Percentiles rank a stretch among this genome's conserved stretches.
Evolutionary conservation across 1,140 invertebrate species (phyloP).

Genomic region (Antheraea mylitta): DNA sequence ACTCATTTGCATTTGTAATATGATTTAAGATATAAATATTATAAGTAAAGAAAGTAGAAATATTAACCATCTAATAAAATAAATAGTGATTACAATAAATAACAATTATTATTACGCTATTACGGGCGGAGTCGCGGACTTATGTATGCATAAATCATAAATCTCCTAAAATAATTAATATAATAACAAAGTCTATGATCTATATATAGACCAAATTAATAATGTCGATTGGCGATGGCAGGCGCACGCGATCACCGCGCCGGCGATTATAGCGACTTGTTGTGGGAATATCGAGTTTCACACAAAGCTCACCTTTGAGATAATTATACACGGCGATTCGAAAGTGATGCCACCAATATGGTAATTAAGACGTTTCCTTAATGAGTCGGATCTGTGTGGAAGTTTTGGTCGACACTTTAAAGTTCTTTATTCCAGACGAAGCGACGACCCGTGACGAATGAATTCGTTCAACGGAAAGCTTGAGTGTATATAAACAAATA

Average conservation of each 20-base stretch:
- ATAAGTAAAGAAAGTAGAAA: too few relatives aligned
- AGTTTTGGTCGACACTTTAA: not conserved
- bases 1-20: too few relatives aligned
- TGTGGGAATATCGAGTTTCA: constrained; percentile 39
- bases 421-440: not conserved
- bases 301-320: constrained; percentile 23
- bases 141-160: too few relatives aligned
- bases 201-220: not conserved
- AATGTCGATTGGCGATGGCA: constrained; percentile 8
- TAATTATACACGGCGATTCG: constrained; percentile 4
- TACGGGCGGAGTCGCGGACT: too few relatives aligned
- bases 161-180: not conserved
- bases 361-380: not conserved
- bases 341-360: not conserved
- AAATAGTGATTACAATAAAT: too few relatives aligned
- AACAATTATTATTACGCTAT: too few relatives aligned
- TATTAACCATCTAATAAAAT: too few relatives aligned
- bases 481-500: not conserved
- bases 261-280: constrained; percentile 21
- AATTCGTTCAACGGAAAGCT: not conserved
- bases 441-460: not conserved
- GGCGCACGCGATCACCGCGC: constrained; percentile 32
- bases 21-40: too few relatives aligned
- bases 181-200: not conserved
- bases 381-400: not conserved